Evolutionary conservation across 2,797 vertebrate genomes (phyloP).

Genomic region (Typhlichthys eigenmanni): DNA sequence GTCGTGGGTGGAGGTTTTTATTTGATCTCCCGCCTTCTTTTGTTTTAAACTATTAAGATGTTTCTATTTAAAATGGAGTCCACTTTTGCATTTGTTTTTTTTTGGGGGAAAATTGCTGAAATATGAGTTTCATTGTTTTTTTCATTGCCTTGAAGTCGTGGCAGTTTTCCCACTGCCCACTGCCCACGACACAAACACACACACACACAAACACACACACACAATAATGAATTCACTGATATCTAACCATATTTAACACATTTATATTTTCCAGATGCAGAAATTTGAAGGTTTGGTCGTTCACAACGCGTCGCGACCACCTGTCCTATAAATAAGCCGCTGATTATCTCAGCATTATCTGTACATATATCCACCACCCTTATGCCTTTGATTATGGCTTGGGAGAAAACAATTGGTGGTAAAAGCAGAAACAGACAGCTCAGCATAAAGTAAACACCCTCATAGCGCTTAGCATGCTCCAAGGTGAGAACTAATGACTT

Average conservation of each 20-base stretch:
- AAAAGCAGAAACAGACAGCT: conserved; percentile 52
- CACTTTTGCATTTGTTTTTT: no score
- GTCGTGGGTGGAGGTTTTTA: no score
- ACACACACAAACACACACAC: conserved; percentile 51
- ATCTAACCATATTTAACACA: no score
- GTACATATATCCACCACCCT: conserved; percentile 58
- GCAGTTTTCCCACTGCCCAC: conserved; percentile 1
- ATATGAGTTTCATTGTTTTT: no score
- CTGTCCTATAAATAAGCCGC: conserved; percentile 41
- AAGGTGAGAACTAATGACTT: conserved; percentile 64
- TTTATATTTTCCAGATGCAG: no score
- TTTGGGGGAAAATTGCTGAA: no score
- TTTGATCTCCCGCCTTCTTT: no score
- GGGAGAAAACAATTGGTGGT: conserved; percentile 18
- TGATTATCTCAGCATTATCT: conserved; percentile 16
- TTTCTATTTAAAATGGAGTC: no score
- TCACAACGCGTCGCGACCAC: conserved; percentile 20
- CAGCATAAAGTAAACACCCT: conserved; percentile 59
- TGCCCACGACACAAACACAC: conserved; percentile 6
- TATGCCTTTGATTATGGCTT: conserved; percentile 57
- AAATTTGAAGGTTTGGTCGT: conserved; percentile 6
- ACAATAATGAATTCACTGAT: neutral
- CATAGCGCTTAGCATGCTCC: conserved; percentile 56
- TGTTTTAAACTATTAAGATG: no score
- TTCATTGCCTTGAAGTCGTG: no score